phyloP scores from a whole-genome alignment of 2,113 vertebrate genomes.

The Leucopsar rothschildi region DNA sequence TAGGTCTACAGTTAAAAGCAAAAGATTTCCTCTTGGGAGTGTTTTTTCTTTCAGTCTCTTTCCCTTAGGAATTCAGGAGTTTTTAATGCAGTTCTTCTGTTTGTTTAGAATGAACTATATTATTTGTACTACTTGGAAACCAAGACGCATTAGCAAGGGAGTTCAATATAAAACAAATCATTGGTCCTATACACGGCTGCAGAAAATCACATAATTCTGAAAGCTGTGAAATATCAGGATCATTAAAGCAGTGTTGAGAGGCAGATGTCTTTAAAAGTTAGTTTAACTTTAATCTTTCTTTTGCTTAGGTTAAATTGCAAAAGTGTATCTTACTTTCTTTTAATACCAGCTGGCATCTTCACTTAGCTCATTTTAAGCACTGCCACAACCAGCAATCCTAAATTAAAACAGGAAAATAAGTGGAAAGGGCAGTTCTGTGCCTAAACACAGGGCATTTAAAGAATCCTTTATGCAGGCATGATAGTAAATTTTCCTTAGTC shows the following conservation, averaged over 20 bases:
- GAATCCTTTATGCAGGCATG: not conserved
- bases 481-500: not conserved
- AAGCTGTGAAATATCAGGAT: not conserved
- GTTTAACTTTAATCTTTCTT: not conserved
- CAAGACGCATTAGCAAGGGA: not conserved
- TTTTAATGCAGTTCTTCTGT: not conserved
- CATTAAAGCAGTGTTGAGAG: not conserved
- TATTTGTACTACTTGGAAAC: not conserved
- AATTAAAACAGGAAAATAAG: not conserved
- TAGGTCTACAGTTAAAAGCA: not conserved
- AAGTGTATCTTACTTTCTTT: not conserved
- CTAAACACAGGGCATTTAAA: not conserved
- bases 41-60: not conserved
- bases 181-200: not conserved
- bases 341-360: not conserved
- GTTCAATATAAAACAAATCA: not conserved
- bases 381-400: not conserved
- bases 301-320: not conserved
- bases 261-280: not conserved
- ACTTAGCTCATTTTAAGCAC: not conserved
- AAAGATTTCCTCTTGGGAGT: not conserved
- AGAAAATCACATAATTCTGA: not conserved
- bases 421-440: not conserved
- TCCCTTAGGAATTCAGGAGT: not conserved
- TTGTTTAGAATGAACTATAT: not conserved